These are phyloP conservation scores for Zeuzera pyrina DNA, from an alignment of 2,888 invertebrate genomes.

Conservation along the genomic window DNA sequence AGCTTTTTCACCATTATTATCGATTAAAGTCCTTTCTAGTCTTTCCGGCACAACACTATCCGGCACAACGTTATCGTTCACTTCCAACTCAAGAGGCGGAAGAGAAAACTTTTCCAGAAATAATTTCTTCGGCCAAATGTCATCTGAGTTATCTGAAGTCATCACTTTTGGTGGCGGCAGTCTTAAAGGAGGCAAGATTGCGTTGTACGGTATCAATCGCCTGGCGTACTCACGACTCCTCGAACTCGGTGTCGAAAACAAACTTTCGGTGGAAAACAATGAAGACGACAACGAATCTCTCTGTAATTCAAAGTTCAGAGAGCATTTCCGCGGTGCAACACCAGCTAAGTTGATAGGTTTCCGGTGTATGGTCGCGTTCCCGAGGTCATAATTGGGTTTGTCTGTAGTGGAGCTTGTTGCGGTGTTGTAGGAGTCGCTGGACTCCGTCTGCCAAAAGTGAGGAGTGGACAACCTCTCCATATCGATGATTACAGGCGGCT, in stretches of 20 bases:
- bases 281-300: slow-evolving; percentile 39
- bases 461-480: slow-evolving; percentile 22
- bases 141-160: slow-evolving; percentile 28
- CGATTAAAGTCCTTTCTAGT: too few relatives aligned
- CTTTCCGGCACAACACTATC: not conserved
- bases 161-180: slow-evolving; percentile 30
- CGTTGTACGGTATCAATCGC: slow-evolving; percentile 33
- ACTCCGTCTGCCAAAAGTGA: slow-evolving; percentile 6
- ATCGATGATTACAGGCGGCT: slow-evolving; percentile 43
- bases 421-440: slow-evolving; percentile 13
- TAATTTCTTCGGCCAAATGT: slow-evolving; percentile 36
- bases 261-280: slow-evolving; percentile 38
- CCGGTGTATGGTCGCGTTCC: slow-evolving; percentile 28
- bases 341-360: slow-evolving; percentile 27
- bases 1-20: too few relatives aligned
- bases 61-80: too few relatives aligned
- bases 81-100: slow-evolving; percentile 30
- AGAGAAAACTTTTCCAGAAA: slow-evolving; percentile 21
- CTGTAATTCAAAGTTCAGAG: slow-evolving; percentile 21
- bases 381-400: slow-evolving; percentile 23
- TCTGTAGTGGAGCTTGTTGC: slow-evolving; percentile 11
- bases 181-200: slow-evolving; percentile 46
- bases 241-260: slow-evolving; percentile 37
- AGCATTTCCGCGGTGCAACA: slow-evolving; percentile 22
- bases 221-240: slow-evolving; percentile 24